These are phyloP conservation scores for Arizona elegans DNA, from an alignment of 2,113 vertebrate species.

Conservation along the genomic window DNA sequence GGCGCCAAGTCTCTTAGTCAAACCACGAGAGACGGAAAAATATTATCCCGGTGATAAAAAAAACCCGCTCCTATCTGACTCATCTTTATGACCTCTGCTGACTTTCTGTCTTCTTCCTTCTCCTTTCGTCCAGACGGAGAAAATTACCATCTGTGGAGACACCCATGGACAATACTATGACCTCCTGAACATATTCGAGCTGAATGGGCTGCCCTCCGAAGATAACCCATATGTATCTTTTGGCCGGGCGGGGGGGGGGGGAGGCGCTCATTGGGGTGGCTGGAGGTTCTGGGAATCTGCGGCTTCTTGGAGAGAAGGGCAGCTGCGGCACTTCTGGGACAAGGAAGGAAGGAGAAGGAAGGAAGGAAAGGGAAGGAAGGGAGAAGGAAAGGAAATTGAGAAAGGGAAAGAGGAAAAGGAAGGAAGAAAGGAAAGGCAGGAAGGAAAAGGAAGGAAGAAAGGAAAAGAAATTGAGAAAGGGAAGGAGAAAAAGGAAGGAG, in stretches of 20 bases:
- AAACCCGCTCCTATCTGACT: not conserved
- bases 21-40: not conserved
- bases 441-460: no score
- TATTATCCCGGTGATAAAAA: not conserved
- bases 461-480: no score
- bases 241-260: rapidly evolving
- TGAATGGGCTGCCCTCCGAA: constrained; percentile 89
- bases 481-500: no score
- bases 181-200: constrained; percentile 90
- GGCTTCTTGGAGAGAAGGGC: not conserved
- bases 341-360: no score
- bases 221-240: constrained; percentile 92
- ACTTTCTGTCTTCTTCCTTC: not conserved
- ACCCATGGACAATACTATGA: constrained; percentile 94
- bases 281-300: not conserved
- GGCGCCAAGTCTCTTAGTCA: not conserved
- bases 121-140: constrained; percentile 79
- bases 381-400: no score
- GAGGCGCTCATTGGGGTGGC: rapidly evolving
- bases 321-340: not conserved
- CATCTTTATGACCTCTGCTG: not conserved
- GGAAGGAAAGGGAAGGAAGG: no score
- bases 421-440: no score
- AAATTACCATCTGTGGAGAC: constrained; percentile 93
- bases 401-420: no score